Evolutionary conservation across 2,113 vertebrate genomes (phyloP), one percentile per base, ranked within the genome.

Genomic region (Alosa alosa): DNA sequence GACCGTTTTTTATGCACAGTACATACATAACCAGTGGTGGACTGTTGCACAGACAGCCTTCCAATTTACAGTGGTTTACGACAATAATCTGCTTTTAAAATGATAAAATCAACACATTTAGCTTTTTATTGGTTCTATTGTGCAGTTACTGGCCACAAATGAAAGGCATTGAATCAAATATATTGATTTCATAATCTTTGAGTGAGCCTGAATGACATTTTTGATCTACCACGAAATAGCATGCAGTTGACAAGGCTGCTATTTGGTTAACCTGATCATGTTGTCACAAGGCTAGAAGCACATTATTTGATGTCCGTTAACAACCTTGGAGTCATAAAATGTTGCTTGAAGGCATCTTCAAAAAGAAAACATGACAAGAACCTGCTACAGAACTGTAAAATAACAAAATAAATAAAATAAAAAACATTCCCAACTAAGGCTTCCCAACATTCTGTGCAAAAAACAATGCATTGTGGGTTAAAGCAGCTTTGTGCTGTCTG

Each of bases 371-470:
- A 78, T 78, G 72, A 17, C 3, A 78, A 84, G 50, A 91, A 84
- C 88, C 50, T 84, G 57, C 81, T 90, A 89, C 91, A 92, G 89
- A 91, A 90, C 90, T 89, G 84, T 91, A 82, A 88, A 87, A 87
- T 88, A 41, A 88, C 92, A 47, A 17, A 52, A 86, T 47, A 17
- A 47, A 86, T 83, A 50, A 17, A 47, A 86, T 83, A 85, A 85
- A 84, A 91, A 86, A 87, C 91, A 89, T 88, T 84, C 72, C 87
- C 82, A 90, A 90, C 89, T 91, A 91, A 93, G 92, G 93, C 93
- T 90, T 93, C 88, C 88, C 86, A 92, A 93, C 84, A 90, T 91
- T 83, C 86, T 93, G 94, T 94, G 93, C 94, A 94, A 94, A 94
- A 94, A 91, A 90, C 83, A 88, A 88, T 85, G 89, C 89, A 86